A percentile compares a stretch with the other conserved stretches of the same genome.
phyloP scores from a whole-genome alignment of 2,888 invertebrate species.

The Orthosia gracilis region DNA sequence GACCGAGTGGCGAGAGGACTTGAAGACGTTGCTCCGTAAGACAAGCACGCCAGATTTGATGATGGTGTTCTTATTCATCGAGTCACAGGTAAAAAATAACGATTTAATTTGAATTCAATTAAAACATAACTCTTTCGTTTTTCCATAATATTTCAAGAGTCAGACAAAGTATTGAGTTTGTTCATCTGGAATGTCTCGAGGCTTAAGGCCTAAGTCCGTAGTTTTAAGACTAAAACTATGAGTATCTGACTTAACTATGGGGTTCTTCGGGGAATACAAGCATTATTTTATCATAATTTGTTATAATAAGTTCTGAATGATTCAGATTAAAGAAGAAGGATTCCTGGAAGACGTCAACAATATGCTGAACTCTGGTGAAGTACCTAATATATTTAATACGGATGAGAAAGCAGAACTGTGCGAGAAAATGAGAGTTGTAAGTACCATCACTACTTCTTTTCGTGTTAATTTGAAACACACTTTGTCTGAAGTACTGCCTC shows the following conservation, averaged over 20 bases:
- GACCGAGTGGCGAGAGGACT: conserved; percentile 97
- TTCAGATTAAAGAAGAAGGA: conserved; percentile 96
- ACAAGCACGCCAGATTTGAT: conserved; percentile 96
- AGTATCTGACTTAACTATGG: background rate
- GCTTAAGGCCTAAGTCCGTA: no score
- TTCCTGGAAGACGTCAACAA: conserved; percentile 98
- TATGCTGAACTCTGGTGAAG: conserved; percentile 97
- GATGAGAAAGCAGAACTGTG: conserved; percentile 98
- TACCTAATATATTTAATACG: conserved; percentile 96
- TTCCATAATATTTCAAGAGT: background rate
- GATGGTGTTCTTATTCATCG: conserved; percentile 97
- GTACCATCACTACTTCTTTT: conserved; percentile 53
- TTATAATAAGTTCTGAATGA: background rate
- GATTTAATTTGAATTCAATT: background rate
- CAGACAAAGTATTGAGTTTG: no score
- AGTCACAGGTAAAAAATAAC: conserved; percentile 94
- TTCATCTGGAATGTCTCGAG: no score
- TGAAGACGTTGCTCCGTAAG: conserved; percentile 95
- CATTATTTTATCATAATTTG: background rate
- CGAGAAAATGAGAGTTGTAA: conserved; percentile 96
- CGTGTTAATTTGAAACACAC: no score
- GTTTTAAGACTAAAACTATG: no score
- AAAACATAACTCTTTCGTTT: background rate
- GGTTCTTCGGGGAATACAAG: no score
- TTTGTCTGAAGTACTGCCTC: no score